Conservation (phyloP, 92 coral and sea anemone species). For the Anthopleura xanthogrammica region DNA sequence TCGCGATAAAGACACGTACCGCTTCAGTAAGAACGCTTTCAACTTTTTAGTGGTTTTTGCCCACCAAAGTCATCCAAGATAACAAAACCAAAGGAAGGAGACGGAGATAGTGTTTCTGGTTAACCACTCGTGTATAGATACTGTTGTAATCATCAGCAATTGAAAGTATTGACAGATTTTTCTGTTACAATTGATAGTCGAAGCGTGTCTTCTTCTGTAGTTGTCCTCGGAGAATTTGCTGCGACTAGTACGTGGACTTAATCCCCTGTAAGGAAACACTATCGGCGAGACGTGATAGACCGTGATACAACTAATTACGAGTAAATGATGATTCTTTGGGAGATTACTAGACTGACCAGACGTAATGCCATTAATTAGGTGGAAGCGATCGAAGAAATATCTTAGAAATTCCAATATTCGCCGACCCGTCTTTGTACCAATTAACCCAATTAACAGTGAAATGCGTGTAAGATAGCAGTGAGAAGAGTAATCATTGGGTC, state of each 20-base stretch:
- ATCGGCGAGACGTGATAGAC: background rate
- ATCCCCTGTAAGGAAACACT: background rate
- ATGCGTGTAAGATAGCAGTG: constrained; percentile 7
- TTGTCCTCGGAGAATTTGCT: background rate
- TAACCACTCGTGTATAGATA: background rate
- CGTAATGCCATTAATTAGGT: constrained; percentile 2
- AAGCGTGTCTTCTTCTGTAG: background rate
- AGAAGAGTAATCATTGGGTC: constrained; percentile 1
- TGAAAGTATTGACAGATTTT: constrained; percentile 2
- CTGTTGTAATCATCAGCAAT: background rate
- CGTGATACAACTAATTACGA: background rate
- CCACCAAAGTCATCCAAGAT: too few species aligned
- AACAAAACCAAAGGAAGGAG: background rate
- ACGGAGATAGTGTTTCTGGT: background rate
- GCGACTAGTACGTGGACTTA: too few species aligned
- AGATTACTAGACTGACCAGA: background rate
- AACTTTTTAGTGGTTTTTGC: too few species aligned
- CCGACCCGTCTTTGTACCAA: constrained; percentile 9
- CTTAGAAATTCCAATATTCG: background rate
- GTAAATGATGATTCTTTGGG: background rate
- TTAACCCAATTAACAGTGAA: constrained; percentile 16
- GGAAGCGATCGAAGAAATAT: background rate
- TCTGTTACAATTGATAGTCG: background rate
- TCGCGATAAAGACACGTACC: too few species aligned
- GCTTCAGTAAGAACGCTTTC: too few species aligned